Conservation (phyloP, 2,888 invertebrate species). For the Drosophila prostipennis region DNA sequence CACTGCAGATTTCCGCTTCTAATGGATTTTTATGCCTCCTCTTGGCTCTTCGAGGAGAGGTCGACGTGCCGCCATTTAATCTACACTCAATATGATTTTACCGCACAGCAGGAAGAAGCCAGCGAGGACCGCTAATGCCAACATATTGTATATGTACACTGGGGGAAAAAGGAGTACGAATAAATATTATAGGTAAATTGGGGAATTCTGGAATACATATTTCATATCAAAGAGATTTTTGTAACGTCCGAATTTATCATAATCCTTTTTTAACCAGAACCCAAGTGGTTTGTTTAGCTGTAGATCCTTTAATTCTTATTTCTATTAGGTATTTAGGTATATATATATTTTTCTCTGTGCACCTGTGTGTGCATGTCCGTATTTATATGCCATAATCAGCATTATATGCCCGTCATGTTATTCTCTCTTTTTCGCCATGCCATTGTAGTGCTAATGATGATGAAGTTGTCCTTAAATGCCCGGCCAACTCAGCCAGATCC, state of each 20-base stretch:
- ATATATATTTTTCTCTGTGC: slow-evolving; percentile 19
- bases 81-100: slow-evolving; percentile 76
- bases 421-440: slow-evolving; percentile 43
- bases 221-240: no score
- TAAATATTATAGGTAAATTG: no score
- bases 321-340: no score
- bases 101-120: slow-evolving; percentile 64
- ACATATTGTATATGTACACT: slow-evolving; percentile 42
- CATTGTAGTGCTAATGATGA: slow-evolving; percentile 74
- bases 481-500: slow-evolving; percentile 48
- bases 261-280: no score
- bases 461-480: slow-evolving; percentile 76
- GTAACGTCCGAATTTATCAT: no score
- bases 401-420: slow-evolving; percentile 60
- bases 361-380: slow-evolving; percentile 41
- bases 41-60: slow-evolving; percentile 37
- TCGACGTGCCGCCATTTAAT: slow-evolving; percentile 75
- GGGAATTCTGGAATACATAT: no score
- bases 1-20: slow-evolving; percentile 62
- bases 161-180: neutral
- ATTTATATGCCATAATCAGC: slow-evolving; percentile 74
- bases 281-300: no score
- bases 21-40: slow-evolving; percentile 72
- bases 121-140: slow-evolving; percentile 33
- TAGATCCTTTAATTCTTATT: no score